These are phyloP conservation scores for Diadema setosum DNA, from an alignment of 35 echinoderm and acorn worm genomes.

Conservation along the genomic window DNA sequence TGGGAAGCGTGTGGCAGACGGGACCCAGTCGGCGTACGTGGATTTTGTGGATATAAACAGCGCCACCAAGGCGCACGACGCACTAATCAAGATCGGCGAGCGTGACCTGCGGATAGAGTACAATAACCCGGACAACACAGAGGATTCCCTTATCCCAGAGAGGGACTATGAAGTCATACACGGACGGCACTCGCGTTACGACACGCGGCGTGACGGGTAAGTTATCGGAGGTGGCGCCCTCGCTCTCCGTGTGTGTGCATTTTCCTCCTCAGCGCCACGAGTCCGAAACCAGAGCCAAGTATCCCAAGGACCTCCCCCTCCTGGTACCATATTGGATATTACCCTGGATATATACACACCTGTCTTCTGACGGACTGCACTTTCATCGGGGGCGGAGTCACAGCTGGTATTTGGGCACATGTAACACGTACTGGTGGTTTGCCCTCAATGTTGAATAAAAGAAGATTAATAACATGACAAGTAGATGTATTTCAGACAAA, in stretches of 20 bases:
- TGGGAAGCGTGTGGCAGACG: conserved; percentile 87
- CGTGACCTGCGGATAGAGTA: conserved; percentile 95
- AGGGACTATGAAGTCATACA: conserved; percentile 73
- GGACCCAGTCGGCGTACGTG: conserved; percentile 89
- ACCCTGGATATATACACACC: background rate
- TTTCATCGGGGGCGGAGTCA: too few species aligned
- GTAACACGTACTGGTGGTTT: too few species aligned
- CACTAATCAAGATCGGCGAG: conserved; percentile 93
- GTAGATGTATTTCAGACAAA: too few species aligned
- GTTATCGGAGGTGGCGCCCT: background rate
- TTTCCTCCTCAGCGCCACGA: background rate
- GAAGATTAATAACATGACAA: too few species aligned
- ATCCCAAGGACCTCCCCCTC: background rate
- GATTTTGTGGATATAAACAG: conserved; percentile 99
- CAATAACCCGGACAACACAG: conserved; percentile 87
- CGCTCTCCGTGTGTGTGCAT: background rate
- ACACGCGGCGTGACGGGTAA: conserved; percentile 76
- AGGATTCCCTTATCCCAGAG: conserved; percentile 60
- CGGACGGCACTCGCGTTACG: conserved; percentile 80
- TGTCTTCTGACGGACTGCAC: too few species aligned
- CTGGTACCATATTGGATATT: background rate
- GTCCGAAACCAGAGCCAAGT: background rate
- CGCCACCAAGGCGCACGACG: conserved; percentile 97
- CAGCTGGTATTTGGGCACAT: too few species aligned
- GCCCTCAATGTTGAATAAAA: too few species aligned